Conservation (phyloP, 2,888 invertebrate genomes). For the Maniola hyperantus region DNA sequence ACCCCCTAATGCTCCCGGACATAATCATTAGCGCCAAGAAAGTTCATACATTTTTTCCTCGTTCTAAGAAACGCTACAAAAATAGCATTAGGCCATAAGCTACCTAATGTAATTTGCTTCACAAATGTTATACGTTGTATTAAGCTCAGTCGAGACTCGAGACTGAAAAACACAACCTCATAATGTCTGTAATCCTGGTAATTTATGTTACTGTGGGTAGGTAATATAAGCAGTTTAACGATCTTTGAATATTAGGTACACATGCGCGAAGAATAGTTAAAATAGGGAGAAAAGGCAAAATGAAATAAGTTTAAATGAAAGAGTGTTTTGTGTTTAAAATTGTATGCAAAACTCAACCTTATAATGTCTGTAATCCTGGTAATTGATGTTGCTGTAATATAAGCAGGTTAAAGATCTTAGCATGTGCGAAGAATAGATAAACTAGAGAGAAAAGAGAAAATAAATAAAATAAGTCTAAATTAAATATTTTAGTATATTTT, state of each 20-base stretch:
- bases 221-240: constrained; percentile 45
- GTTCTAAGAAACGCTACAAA: constrained; percentile 45
- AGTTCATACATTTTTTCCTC: constrained; percentile 41
- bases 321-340: too few relatives aligned
- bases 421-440: neutral
- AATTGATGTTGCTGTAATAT: constrained; percentile 34
- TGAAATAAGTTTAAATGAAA: too few relatives aligned
- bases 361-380: constrained; percentile 40
- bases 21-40: constrained; percentile 42
- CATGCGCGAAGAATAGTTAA: too few relatives aligned
- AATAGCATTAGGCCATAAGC: constrained; percentile 41
- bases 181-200: constrained; percentile 39
- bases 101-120: constrained; percentile 60
- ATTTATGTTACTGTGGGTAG: constrained; percentile 35
- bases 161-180: constrained; percentile 38
- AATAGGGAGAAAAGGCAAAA: too few relatives aligned
- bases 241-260: constrained; percentile 64
- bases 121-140: constrained; percentile 56
- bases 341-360: constrained; percentile 37
- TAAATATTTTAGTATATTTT: neutral
- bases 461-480: neutral
- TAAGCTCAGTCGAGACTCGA: constrained; percentile 38
- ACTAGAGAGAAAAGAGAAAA: neutral
- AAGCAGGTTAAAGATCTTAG: constrained; percentile 51
- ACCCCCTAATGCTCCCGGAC: constrained; percentile 29